A percentile compares a stretch with the other conserved stretches of the same genome.
These are phyloP conservation scores for Vultur gryphus DNA, from an alignment of 2,797 vertebrate species.

Conservation along the genomic window DNA sequence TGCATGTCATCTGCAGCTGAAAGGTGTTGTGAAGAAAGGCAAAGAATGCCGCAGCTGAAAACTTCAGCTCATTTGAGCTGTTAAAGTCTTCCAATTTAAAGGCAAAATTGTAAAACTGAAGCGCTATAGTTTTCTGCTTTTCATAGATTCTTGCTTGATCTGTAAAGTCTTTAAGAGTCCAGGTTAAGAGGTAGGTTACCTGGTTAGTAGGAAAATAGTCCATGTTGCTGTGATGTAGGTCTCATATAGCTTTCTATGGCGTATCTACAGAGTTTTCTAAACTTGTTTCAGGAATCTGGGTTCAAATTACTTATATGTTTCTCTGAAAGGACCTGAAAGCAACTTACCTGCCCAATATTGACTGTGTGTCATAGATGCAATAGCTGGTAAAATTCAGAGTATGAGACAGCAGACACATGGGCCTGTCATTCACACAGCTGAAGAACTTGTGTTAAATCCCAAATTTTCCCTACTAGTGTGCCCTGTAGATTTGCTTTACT, in stretches of 20 bases:
- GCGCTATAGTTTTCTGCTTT: background rate
- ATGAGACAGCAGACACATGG: background rate
- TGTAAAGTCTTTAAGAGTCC: background rate
- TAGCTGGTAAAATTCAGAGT: background rate
- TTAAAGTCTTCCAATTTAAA: background rate
- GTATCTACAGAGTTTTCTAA: background rate
- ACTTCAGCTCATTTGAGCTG: background rate
- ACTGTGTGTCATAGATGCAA: background rate
- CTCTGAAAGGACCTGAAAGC: background rate
- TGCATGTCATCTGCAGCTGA: background rate
- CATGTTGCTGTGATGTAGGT: background rate
- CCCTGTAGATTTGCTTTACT: background rate
- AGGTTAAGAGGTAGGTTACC: background rate
- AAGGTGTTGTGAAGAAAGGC: background rate
- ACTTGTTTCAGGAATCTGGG: background rate
- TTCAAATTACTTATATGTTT: background rate
- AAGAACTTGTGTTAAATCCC: background rate
- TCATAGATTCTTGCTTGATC: background rate
- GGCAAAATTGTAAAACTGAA: background rate
- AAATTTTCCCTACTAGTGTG: background rate
- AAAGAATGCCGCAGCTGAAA: background rate
- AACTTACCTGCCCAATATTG: background rate
- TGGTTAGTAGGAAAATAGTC: background rate
- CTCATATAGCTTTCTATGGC: background rate
- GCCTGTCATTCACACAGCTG: background rate